Base-by-base conservation (phyloP, 2,797 vertebrate genomes). In the Epinephelus awoara region DNA sequence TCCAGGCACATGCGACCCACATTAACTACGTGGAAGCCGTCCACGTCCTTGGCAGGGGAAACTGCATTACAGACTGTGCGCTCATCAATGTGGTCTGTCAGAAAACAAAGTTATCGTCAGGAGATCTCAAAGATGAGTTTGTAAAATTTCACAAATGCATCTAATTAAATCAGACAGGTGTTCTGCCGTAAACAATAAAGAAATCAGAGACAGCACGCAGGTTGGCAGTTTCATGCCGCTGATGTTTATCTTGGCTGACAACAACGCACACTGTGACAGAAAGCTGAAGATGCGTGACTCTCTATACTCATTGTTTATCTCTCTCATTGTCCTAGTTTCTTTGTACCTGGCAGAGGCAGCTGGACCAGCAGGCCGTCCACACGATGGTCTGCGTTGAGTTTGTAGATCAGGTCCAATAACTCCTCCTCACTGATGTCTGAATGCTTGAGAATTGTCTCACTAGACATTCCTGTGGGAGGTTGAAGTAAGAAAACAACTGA, bases 1-100 rank as follows among this genome's bases (percentile, higher is more conserved):
- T 99, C 98, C 57, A 99, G 93, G 87, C 98, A 99, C 98, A 99
- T 96, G 25, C 97, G 95, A 1, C 98, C 98, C 49, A 99, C 97
- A 0, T 99, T 99, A 6, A 99, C 95, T 15, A 99, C 98, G 0
- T 99, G 98, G 78, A 99, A 99, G 25, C 98, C 98, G 0, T 99
- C 98, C 1, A 99, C 98, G 0, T 99, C 98, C 90, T 99, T 99
- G 56, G 95, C 94, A 0, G 98, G 98, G 40, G 96, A 91, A 50
- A 99, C 97, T 0, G 98, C 97, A 0, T 99, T 98, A 89, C 98
- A 99, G 64, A 99, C 59, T 18, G 80, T 85, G 1, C 98, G 96
- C 88, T 99, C 98, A 0, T 99, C 96, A 0, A 99, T 97, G 81
- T 99, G 98, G 3, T 96, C 98, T 99, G 92, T 58, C 29, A 47